These are phyloP conservation scores for Drosophila cognata DNA, from an alignment of 2,888 invertebrate genomes.

Conservation along the genomic window DNA sequence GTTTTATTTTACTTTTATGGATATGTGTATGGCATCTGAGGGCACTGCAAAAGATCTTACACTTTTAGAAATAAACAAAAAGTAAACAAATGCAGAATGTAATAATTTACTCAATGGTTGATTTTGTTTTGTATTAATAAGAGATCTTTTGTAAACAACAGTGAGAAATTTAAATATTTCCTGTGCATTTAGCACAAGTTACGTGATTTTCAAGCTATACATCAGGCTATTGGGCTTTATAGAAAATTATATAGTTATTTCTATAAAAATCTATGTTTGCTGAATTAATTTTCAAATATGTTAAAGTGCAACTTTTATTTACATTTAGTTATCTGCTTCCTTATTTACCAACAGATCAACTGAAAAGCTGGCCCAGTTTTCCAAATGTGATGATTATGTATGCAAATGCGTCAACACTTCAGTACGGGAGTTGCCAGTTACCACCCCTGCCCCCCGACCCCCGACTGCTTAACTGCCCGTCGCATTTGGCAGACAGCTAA, in stretches of 20 bases:
- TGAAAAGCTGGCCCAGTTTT: slow-evolving; percentile 42
- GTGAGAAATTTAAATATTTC: background rate
- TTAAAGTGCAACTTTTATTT: background rate
- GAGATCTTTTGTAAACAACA: background rate
- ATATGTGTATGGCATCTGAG: background rate
- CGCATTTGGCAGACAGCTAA: slow-evolving; percentile 25
- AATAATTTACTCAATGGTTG: background rate
- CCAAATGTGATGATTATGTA: slow-evolving; percentile 46
- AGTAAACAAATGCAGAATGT: background rate
- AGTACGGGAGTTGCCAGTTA: slow-evolving; percentile 19
- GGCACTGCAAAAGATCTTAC: background rate
- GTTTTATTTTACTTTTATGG: background rate
- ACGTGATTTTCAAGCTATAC: background rate
- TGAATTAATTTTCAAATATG: background rate
- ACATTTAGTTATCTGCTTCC: slow-evolving; percentile 3
- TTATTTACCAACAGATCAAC: slow-evolving; percentile 33
- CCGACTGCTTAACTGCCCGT: slow-evolving; percentile 28
- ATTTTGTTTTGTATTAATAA: background rate
- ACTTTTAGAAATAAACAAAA: background rate
- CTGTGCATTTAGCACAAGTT: background rate
- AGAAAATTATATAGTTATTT: background rate
- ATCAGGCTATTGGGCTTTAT: background rate
- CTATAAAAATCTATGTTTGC: background rate
- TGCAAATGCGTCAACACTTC: slow-evolving; percentile 58
- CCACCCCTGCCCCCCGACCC: background rate